phyloP scores from a whole-genome alignment of 1,140 invertebrate genomes.

The Saccostrea glomerata region DNA sequence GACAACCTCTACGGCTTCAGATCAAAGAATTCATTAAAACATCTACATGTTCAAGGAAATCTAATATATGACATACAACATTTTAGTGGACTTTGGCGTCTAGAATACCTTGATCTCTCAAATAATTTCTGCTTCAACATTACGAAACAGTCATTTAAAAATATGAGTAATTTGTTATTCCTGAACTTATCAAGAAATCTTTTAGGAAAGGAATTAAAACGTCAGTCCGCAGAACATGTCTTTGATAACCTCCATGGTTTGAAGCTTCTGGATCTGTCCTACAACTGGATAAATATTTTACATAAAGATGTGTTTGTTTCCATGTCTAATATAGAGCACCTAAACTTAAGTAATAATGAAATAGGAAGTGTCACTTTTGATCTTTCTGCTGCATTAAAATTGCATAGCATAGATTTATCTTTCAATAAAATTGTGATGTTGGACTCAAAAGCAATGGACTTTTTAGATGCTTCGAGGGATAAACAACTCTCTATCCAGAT shows the following conservation, averaged over 20 bases:
- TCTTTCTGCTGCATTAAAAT: background rate
- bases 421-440: background rate
- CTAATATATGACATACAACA: background rate
- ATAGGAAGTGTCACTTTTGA: background rate
- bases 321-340: background rate
- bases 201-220: background rate
- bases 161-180: background rate
- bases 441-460: background rate
- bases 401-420: background rate
- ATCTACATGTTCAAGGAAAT: background rate
- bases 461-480: background rate
- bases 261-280: background rate
- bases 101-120: background rate
- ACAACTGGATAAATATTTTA: background rate
- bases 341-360: conserved; percentile 4
- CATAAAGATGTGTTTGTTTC: background rate
- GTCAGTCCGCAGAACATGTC: background rate
- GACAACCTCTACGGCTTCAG: background rate
- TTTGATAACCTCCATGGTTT: background rate
- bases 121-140: background rate
- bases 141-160: background rate
- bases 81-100: background rate
- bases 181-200: background rate
- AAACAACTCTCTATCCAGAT: background rate
- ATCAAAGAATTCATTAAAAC: background rate